Base-by-base conservation (phyloP, 2,113 vertebrate genomes). In the Addax nasomaculatus region DNA sequence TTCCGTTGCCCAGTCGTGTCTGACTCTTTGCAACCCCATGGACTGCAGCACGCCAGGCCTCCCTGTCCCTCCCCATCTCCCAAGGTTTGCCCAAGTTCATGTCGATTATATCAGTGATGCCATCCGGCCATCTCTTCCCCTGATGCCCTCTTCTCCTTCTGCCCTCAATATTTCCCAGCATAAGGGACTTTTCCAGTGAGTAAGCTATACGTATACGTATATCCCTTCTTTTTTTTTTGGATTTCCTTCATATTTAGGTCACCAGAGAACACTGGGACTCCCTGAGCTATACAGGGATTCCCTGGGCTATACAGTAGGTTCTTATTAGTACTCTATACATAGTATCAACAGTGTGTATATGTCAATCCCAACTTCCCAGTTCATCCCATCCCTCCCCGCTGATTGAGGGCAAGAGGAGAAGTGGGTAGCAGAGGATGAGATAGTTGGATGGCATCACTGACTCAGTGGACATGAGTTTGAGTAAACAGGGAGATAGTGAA, bases 1-100 rank as follows among this genome's bases (percentile, higher is more conserved):
- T 36, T 70, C 67, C 3, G 2, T 67, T 0, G 1, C 33, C 62
- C 3, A n/a, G 62, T n/a, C 1, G 4, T 67, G 62, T n/a, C 33
- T 67, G 33, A 70, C n/a, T 70, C 67, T 67, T 67, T 39, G 67
- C 0, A 5, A 39, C 2, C 10, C 10, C n/a, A 6, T 70, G 36
- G n/a, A 70, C 19, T 70, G n/a, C 19, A 39, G 19, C 67, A 70
- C 5, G 5, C 10, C n/a, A 23, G 21, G 67, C 5, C 67, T 70
- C n/a, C n/a, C n/a, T 70, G n/a, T 70, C 67, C 67, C 12, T 70
- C 67, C 5, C 67, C 19, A 39, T 23, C 19, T 23, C n/a, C n/a
- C n/a, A 39, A 23, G n/a, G 2, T 70, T 70, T 12, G 67, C n/a
- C n/a, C 67, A 23, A 39, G 19, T 70, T 70, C 67, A 39, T 23